Conservation (phyloP, 1,140 invertebrate species). For the Apolygus lucorum region DNA sequence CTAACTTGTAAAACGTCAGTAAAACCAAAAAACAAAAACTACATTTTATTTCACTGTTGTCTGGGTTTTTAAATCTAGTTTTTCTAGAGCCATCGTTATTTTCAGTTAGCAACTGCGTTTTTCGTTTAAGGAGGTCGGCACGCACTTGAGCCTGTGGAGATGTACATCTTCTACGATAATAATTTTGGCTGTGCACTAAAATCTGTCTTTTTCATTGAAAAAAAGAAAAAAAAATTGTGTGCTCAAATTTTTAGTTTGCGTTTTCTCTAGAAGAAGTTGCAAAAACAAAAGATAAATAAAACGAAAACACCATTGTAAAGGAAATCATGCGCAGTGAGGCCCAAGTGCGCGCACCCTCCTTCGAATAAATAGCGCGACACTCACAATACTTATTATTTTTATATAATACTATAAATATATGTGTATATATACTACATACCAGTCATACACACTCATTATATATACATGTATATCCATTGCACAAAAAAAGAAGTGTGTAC, state of each 20-base stretch:
- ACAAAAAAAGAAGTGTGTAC: constrained; percentile 21
- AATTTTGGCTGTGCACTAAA: constrained; percentile 5
- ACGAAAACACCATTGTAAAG: neutral
- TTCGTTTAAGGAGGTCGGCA: neutral
- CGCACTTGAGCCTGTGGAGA: neutral
- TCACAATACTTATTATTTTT: constrained; percentile 15
- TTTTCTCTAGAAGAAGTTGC: neutral
- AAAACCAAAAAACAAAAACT: neutral
- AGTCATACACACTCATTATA: constrained; percentile 17
- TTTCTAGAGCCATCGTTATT: neutral
- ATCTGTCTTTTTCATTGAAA: neutral
- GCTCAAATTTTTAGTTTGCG: constrained; percentile 9
- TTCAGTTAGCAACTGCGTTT: neutral
- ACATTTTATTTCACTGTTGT: neutral
- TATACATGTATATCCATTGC: constrained; percentile 21
- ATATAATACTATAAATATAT: constrained; percentile 16
- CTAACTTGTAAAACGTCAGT: neutral
- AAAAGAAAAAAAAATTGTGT: neutral
- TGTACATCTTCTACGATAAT: neutral
- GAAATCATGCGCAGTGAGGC: neutral
- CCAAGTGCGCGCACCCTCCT: neutral
- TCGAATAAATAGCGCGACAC: constrained; percentile 10
- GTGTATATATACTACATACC: constrained; percentile 17
- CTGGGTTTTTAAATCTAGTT: neutral
- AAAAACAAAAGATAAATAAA: neutral